Base-by-base conservation (phyloP, 92 coral and sea anemone species). In the Epizoanthus fatuus region DNA sequence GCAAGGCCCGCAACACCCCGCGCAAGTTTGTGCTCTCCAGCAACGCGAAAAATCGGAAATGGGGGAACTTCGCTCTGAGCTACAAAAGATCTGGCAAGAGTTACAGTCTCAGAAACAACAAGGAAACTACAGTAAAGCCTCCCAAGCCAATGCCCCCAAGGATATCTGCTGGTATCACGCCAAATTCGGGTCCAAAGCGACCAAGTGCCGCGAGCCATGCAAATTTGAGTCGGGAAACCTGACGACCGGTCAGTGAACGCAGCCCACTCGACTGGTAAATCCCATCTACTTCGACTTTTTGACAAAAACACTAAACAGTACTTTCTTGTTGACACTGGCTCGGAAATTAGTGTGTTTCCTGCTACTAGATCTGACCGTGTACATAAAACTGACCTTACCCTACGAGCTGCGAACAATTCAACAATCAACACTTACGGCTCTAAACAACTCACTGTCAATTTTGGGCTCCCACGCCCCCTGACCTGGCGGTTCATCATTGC, bases 361-460 rank as follows among this genome's bases (percentile, higher is more conserved):
- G 93, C 90, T 4, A 45, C 69, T 29, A 40, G 82, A 64, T 1
- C 83, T 17, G 86, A 90, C 81, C 81, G 83, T 40, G 80, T 72
- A 22, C 64, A 72, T 37, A 90, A 60, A 58, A 45, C 64, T 20
- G 81, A 84, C 57, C 75, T 90, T 58, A 84, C 57, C 75, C 85
- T 85, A 39, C 89, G 79, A 29, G 90, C 93, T 80, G 93, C 87
- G 62, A 90, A 90, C 69, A 86, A 90, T 29, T 53, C 92, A n/a
- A 74, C 73, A 73, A 88, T 88, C 53, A 8, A 49, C 69, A 88
- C 88, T 32, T 75, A 83, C 59, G 80, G 80, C 20, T 69, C 9
- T 42, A 42, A 58, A 58, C 86, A 40, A 39, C n/a, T 68, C 9
- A 79, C 72, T 69, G 25, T 66, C 37, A 79, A 79, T 11, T 69